Evolutionary conservation across 2,797 vertebrate species (phyloP), one percentile per base, ranked within the genome.

Genomic region (Falco cherrug): DNA sequence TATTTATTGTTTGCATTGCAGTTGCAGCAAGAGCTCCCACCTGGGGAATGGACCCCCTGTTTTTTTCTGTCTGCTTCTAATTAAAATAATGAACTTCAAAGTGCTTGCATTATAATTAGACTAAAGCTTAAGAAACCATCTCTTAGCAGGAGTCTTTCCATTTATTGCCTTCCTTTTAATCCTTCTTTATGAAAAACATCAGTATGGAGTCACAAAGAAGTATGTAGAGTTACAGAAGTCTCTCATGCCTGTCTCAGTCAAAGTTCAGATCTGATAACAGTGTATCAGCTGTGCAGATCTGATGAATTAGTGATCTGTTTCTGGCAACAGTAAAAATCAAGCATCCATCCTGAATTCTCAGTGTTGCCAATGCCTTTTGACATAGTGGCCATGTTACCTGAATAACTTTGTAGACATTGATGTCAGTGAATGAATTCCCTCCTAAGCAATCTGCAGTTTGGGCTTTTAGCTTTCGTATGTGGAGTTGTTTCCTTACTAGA

Each of bases 21-120:
- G n/a, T 69, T 92, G 37, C 68, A 90, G 71, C 53, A 91, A 21
- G 41, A 89, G 12, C 78, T 85, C n/a, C 68, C 78, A 89, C 76
- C 35, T 87, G 69, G 71, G 89, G 61, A 93, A 90, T 51, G 59
- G 45, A 35, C 61, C 24, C 64, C 60, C 17, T 70, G 6, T 9
- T 78, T 76, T 91, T 86, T 79, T 37, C 28, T 56, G 28, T 67
- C 74, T 84, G 16, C 43, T 92, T 92, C 68, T 92, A 74, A 82
- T 92, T 90, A 73, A 92, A 93, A 77, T 64, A 37, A 88, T 67
- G 64, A 83, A 69, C 82, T 87, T 94, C 68, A 91, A 96, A 95
- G 39, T 89, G 33, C 29, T 84, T 77, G 24, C 61, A 54, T 74
- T 64, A 45, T 83, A 80, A 86, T 84, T 86, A 88, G 77, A 73